Conservation (phyloP, 2,888 invertebrate species). For the Sepiola atlantica region DNA sequence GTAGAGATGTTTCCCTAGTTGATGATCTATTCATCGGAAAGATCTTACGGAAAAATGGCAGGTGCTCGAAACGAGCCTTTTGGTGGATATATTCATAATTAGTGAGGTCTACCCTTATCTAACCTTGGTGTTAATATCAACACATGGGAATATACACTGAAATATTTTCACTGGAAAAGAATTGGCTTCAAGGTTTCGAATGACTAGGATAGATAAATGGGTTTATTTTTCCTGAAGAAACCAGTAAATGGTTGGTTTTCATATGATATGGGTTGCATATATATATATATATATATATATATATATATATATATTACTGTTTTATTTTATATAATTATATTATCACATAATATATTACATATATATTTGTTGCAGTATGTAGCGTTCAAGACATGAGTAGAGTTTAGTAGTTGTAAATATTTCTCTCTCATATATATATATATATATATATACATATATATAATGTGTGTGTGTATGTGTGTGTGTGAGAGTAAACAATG, state of each 20-base stretch:
- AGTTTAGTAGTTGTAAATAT: too few species aligned
- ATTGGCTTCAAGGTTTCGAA: not conserved
- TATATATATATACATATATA: too few species aligned
- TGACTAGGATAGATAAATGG: not conserved
- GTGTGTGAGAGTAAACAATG: too few species aligned
- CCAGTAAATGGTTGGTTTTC: not conserved
- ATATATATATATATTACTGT: too few species aligned
- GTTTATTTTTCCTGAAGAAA: not conserved
- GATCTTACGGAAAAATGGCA: not conserved
- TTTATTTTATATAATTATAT: too few species aligned
- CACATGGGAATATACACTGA: not conserved
- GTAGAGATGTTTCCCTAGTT: not conserved
- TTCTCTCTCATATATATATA: too few species aligned
- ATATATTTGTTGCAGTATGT: too few species aligned
- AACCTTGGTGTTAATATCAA: not conserved
- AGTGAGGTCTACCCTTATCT: not conserved
- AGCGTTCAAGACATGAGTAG: too few species aligned
- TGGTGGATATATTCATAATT: not conserved
- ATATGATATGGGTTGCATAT: not conserved
- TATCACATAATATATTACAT: too few species aligned
- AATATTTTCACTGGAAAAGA: not conserved
- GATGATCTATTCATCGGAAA: not conserved
- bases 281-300: too few species aligned
- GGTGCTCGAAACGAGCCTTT: not conserved
- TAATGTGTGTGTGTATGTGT: too few species aligned